Evolutionary conservation across 2,888 invertebrate genomes (phyloP).

Genomic region (Aelia acuminata): DNA sequence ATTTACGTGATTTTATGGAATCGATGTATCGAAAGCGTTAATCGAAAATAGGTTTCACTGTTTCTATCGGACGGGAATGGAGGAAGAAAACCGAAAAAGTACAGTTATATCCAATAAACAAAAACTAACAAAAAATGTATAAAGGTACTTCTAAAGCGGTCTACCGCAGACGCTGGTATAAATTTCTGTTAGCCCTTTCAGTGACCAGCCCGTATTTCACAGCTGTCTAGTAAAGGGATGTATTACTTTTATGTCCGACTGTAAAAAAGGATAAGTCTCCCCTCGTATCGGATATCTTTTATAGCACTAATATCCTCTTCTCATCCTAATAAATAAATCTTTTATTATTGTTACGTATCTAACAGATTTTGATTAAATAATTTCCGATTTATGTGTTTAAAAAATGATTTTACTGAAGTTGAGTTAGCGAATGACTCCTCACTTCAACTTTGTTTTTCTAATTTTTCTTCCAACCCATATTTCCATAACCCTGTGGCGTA

Average conservation of each 20-base stretch:
- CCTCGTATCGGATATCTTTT: conserved; percentile 43
- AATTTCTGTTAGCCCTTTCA: conserved; percentile 25
- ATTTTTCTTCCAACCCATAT: too few relatives aligned
- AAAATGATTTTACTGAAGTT: too few relatives aligned
- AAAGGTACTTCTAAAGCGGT: conserved; percentile 3
- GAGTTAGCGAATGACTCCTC: too few relatives aligned
- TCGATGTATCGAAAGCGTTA: too few relatives aligned
- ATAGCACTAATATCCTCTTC: not conserved
- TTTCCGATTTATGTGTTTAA: not conserved
- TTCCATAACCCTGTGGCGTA: too few relatives aligned
- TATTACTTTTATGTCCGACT: conserved; percentile 11
- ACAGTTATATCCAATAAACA: not conserved
- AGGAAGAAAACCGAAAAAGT: not conserved
- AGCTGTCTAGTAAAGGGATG: conserved; percentile 12
- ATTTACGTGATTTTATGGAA: too few relatives aligned
- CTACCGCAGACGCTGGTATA: conserved; percentile 31
- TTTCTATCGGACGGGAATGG: not conserved
- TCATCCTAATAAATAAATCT: not conserved
- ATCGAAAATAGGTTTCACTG: not conserved
- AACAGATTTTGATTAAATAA: not conserved
- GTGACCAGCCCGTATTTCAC: conserved; percentile 36
- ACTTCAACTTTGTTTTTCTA: too few relatives aligned
- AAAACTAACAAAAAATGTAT: conserved; percentile 31
- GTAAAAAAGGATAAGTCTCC: not conserved
- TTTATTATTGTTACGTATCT: not conserved